Evolutionary conservation across 1,140 invertebrate species (phyloP).

Genomic region (Drosophila murphyi): DNA sequence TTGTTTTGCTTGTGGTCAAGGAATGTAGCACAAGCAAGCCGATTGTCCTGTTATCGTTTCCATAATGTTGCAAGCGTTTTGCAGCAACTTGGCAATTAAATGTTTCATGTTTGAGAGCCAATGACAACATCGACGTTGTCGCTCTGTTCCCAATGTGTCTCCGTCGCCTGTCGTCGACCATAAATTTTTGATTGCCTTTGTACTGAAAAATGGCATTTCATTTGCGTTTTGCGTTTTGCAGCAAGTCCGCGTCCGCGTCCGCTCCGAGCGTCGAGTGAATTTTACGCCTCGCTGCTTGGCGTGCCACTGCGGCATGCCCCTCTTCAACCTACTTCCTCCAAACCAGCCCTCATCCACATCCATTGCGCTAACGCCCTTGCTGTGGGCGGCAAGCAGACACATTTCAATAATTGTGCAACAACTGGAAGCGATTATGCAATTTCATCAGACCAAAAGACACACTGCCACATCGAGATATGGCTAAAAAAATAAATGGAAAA

Average conservation of each 20-base stretch:
- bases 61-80: conserved; percentile 46
- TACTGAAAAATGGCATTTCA: conserved; percentile 66
- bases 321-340: background rate
- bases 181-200: conserved; percentile 69
- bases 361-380: conserved; percentile 8
- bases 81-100: conserved; percentile 62
- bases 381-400: conserved; percentile 52
- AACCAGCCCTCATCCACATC: conserved; percentile 4
- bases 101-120: conserved; percentile 41
- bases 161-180: conserved; percentile 48
- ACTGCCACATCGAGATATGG: conserved; percentile 60
- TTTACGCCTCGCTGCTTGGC: conserved; percentile 73
- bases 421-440: conserved; percentile 83
- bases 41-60: conserved; percentile 5
- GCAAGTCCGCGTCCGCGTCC: conserved; percentile 16
- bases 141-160: conserved; percentile 29
- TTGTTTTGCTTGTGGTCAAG: conserved; percentile 54
- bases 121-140: conserved; percentile 28
- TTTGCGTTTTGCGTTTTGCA: conserved; percentile 55
- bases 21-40: conserved; percentile 18
- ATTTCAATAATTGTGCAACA: conserved; percentile 83
- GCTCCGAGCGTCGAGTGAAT: conserved; percentile 63
- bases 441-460: conserved; percentile 78
- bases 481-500: conserved; percentile 52
- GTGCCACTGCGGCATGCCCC: conserved; percentile 43